phyloP scores from a whole-genome alignment of 2,888 invertebrate species.

The Microctonus brassicae region DNA sequence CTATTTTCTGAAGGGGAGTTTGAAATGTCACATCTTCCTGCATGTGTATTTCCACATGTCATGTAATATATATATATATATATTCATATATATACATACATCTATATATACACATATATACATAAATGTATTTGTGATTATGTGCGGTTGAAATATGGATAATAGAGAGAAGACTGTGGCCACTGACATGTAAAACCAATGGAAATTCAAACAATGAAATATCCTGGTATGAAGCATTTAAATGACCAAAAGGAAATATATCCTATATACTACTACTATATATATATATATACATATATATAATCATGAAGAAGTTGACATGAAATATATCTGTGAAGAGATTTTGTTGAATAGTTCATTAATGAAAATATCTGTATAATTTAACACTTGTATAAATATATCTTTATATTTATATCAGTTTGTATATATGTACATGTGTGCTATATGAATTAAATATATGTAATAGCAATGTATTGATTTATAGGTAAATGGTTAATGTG shows the following conservation, averaged over 20 bases:
- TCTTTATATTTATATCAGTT: neutral
- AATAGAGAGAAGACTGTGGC: conserved; percentile 23
- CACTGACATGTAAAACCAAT: conserved; percentile 33
- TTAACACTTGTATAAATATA: neutral
- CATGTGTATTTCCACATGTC: too few relatives aligned
- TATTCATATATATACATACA: neutral
- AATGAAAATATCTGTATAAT: neutral
- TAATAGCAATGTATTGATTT: neutral
- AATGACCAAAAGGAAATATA: conserved; percentile 22
- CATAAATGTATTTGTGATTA: too few relatives aligned
- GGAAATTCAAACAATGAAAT: conserved; percentile 41
- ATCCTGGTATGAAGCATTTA: conserved; percentile 32
- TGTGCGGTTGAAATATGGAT: conserved; percentile 10
- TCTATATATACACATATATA: neutral
- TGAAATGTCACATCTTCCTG: conserved; percentile 23
- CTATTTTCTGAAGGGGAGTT: conserved; percentile 6
- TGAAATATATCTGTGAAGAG: neutral
- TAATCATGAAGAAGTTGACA: neutral
- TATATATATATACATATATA: neutral
- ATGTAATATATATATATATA: too few relatives aligned
- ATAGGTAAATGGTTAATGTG: neutral
- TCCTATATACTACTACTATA: too few relatives aligned
- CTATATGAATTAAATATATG: neutral
- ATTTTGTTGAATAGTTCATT: neutral
- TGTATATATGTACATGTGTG: too few relatives aligned